Percentiles rank a stretch among this genome's conserved stretches.
Conservation (phyloP, 35 echinoderm and acorn worm species). For the Lytechinus pictus region DNA sequence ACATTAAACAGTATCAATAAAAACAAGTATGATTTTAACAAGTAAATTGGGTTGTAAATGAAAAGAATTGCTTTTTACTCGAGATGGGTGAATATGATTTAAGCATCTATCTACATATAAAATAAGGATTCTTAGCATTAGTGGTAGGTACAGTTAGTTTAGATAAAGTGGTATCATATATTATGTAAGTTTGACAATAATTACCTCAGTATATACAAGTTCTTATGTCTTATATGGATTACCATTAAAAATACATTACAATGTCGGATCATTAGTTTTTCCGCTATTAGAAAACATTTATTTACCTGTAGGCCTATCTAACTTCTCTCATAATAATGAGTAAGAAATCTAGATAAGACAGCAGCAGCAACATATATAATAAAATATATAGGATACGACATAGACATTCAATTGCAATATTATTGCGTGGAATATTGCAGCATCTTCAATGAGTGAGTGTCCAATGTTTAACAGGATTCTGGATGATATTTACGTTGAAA, state of each 20-base stretch:
- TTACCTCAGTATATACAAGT: too few relatives aligned
- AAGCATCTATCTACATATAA: not conserved
- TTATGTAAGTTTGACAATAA: too few relatives aligned
- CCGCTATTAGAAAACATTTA: too few relatives aligned
- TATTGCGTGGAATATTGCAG: conserved; percentile 10
- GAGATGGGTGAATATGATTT: not conserved
- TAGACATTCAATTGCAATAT: not conserved
- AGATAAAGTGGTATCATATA: too few relatives aligned
- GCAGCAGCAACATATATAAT: not conserved
- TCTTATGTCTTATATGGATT: too few relatives aligned
- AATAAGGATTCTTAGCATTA: not conserved
- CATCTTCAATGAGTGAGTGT: not conserved
- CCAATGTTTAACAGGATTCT: not conserved
- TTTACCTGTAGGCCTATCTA: too few relatives aligned
- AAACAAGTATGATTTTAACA: not conserved
- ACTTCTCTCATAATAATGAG: too few relatives aligned
- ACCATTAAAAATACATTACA: too few relatives aligned
- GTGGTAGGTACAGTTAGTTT: too few relatives aligned
- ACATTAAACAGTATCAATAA: too few relatives aligned
- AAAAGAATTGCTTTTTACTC: not conserved
- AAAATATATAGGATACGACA: not conserved
- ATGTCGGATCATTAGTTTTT: too few relatives aligned
- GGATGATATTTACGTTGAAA: not conserved
- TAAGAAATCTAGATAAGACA: too few relatives aligned
- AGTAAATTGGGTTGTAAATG: not conserved